Evolutionary conservation across 2,797 vertebrate species (phyloP).

Genomic region (Microhierax caerulescens): DNA sequence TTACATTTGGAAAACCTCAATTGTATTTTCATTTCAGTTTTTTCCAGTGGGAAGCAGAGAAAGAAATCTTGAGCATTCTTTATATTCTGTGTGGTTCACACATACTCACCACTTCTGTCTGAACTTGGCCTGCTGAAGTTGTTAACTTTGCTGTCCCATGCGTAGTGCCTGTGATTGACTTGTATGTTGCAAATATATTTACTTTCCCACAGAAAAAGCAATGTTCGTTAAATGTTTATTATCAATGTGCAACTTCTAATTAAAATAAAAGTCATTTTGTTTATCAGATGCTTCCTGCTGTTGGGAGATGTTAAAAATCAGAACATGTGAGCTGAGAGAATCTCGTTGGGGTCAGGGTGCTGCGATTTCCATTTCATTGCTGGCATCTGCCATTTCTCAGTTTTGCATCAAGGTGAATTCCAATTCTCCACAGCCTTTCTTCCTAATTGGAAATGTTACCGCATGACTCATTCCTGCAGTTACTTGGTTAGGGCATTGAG

Average conservation of each 20-base stretch:
- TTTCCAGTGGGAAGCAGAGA: neutral
- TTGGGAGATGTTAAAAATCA: neutral
- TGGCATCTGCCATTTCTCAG: neutral
- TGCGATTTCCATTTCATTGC: conserved; percentile 21
- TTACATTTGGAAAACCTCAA: neutral
- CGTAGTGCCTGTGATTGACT: neutral
- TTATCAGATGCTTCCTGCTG: neutral
- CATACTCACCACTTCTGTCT: neutral
- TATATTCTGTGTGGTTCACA: neutral
- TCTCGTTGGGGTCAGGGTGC: neutral
- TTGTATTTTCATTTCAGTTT: neutral
- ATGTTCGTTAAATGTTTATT: neutral
- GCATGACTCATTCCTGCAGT: neutral
- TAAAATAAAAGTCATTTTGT: neutral
- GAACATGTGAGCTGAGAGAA: neutral
- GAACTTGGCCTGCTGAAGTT: neutral
- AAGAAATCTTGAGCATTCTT: neutral
- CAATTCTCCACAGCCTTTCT: neutral
- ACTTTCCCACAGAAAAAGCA: neutral
- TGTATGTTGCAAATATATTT: neutral
- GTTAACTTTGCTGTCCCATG: neutral
- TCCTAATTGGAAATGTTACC: conserved; percentile 2
- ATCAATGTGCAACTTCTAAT: neutral
- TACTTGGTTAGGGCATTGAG: neutral
- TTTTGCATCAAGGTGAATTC: neutral